Percentiles rank a stretch among this genome's conserved stretches.
phyloP scores from a whole-genome alignment of 2,797 vertebrate species.

The Zenarchopterus dispar region DNA sequence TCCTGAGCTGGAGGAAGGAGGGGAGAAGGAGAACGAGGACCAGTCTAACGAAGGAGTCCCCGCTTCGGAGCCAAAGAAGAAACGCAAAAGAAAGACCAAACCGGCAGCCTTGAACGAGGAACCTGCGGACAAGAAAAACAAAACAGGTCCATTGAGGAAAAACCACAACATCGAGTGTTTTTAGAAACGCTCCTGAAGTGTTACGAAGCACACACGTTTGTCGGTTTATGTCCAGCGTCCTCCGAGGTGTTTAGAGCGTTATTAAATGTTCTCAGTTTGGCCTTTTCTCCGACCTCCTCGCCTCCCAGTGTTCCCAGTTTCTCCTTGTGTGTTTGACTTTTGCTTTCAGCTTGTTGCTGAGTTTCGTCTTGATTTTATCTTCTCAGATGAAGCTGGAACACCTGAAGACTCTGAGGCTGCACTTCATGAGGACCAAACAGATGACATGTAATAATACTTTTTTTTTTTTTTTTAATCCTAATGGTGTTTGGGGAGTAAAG shows the following conservation, averaged over 20 bases:
- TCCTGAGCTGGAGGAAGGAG: slow-evolving; percentile 80
- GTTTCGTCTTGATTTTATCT: slow-evolving; percentile 20
- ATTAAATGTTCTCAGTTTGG: too few species aligned
- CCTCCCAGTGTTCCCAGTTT: too few species aligned
- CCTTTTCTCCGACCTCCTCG: too few species aligned
- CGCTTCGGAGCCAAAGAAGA: slow-evolving; percentile 72
- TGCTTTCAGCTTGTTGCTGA: background rate
- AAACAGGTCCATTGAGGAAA: slow-evolving; percentile 14
- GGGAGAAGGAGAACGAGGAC: slow-evolving; percentile 88
- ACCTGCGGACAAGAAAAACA: slow-evolving; percentile 51
- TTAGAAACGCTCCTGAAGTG: background rate
- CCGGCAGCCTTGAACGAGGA: slow-evolving; percentile 44
- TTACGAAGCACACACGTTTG: too few species aligned
- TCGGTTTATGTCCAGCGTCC: too few species aligned
- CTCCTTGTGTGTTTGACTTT: background rate
- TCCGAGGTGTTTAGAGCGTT: too few species aligned
- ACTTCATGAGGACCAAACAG: slow-evolving; percentile 43
- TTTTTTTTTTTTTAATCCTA: background rate
- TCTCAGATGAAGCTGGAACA: slow-evolving; percentile 63
- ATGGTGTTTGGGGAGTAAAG: too few species aligned
- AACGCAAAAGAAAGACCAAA: slow-evolving; percentile 72
- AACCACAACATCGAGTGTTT: slow-evolving; percentile 11
- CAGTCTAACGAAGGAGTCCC: slow-evolving; percentile 72
- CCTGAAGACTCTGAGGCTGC: slow-evolving; percentile 60
- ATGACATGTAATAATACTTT: slow-evolving; percentile 61